These are phyloP conservation scores for Xenopus borealis DNA, from an alignment of 2,113 vertebrate genomes.

Conservation along the genomic window DNA sequence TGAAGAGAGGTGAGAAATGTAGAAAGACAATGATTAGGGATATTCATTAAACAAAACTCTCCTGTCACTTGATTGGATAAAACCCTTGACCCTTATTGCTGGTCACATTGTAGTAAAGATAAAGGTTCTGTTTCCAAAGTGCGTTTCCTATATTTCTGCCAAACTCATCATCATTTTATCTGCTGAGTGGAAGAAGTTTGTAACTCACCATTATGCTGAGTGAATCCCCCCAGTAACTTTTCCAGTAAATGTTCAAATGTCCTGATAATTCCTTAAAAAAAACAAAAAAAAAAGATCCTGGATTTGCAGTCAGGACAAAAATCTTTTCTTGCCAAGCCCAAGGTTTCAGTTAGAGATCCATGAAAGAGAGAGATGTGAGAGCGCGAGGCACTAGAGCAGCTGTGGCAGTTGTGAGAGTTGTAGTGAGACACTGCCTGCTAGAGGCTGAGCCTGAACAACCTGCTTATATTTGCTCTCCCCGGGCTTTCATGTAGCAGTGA, in stretches of 20 bases:
- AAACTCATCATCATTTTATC: too few species aligned
- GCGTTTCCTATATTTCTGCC: too few species aligned
- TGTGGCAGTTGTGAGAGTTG: not conserved
- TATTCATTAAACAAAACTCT: too few species aligned
- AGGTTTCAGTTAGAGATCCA: not conserved
- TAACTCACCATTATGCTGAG: not conserved
- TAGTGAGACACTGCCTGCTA: not conserved
- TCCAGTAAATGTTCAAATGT: not conserved
- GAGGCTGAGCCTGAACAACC: conserved; percentile 45
- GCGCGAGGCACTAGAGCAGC: not conserved
- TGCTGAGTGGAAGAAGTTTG: not conserved
- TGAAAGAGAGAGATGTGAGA: not conserved
- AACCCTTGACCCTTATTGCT: too few species aligned
- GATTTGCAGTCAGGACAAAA: not conserved
- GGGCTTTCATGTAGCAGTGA: conserved; percentile 76
- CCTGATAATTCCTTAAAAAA: not conserved
- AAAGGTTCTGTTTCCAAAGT: too few species aligned
- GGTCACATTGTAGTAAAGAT: too few species aligned
- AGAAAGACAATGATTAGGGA: too few species aligned
- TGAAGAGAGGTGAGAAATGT: too few species aligned
- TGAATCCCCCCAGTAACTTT: not conserved
- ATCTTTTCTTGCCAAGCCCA: not conserved
- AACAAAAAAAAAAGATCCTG: not conserved
- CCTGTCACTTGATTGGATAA: too few species aligned
- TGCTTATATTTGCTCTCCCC: conserved; percentile 66